Percentiles rank a stretch among this genome's conserved stretches.
phyloP scores from a whole-genome alignment of 2,888 invertebrate genomes.

The Shargacucullia verbasci region DNA sequence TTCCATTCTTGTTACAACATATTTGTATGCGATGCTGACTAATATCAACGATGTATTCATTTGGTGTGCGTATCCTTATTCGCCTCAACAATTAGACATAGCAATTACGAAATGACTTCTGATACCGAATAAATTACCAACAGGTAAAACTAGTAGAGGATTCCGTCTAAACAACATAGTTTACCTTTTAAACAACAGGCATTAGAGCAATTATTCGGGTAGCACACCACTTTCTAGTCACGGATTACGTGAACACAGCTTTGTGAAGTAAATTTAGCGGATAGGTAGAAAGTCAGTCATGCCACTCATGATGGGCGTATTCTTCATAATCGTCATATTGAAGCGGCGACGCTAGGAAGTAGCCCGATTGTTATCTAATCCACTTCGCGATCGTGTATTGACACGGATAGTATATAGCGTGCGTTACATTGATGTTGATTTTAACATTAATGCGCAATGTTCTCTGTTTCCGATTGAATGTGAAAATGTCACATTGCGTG shows the following conservation, averaged over 20 bases:
- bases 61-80: constrained; percentile 29
- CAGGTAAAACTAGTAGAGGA: constrained; percentile 34
- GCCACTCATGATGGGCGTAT: constrained; percentile 59
- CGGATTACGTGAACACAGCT: constrained; percentile 75
- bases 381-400: constrained; percentile 62
- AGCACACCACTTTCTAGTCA: constrained; percentile 77
- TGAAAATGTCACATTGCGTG: background rate
- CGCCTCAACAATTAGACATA: constrained; percentile 19
- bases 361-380: constrained; percentile 73
- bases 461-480: background rate
- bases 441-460: constrained; percentile 39
- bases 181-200: constrained; percentile 58
- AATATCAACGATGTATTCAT: constrained; percentile 32
- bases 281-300: constrained; percentile 74
- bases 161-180: constrained; percentile 54
- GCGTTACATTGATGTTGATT: constrained; percentile 39
- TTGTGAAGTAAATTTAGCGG: constrained; percentile 72
- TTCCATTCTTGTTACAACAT: constrained; percentile 42
- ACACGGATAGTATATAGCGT: constrained; percentile 66
- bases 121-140: constrained; percentile 17
- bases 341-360: constrained; percentile 66
- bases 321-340: constrained; percentile 70
- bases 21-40: constrained; percentile 39
- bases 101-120: constrained; percentile 37
- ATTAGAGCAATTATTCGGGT: constrained; percentile 69